Conservation (phyloP, 1,140 invertebrate genomes). For the Drosophila ercepeae region DNA sequence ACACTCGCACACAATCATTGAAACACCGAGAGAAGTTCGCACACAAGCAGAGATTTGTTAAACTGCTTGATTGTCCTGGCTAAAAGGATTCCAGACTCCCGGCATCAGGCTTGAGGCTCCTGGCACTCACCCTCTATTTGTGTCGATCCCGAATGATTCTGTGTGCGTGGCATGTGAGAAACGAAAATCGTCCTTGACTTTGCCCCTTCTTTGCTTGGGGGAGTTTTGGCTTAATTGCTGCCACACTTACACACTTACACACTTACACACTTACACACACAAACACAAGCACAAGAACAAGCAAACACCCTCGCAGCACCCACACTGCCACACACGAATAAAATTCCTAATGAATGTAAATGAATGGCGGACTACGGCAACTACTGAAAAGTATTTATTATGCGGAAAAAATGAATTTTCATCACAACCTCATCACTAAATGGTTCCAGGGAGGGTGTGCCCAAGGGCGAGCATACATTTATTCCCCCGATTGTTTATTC, state of each 20-base stretch:
- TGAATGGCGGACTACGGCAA: slow-evolving; percentile 64
- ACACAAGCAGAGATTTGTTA: slow-evolving; percentile 24
- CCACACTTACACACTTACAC: slow-evolving; percentile 18
- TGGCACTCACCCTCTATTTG: background rate
- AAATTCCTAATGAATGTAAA: slow-evolving; percentile 76
- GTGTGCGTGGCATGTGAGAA: slow-evolving; percentile 62
- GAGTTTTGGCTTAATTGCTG: slow-evolving; percentile 71
- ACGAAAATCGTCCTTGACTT: slow-evolving; percentile 78
- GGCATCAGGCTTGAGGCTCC: slow-evolving; percentile 15
- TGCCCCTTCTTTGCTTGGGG: slow-evolving; percentile 28
- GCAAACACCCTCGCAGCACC: no score
- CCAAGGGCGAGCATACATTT: slow-evolving; percentile 14
- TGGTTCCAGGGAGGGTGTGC: background rate
- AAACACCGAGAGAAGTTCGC: background rate
- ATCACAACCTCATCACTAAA: slow-evolving; percentile 44
- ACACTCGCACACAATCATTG: slow-evolving; percentile 1
- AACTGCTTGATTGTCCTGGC: slow-evolving; percentile 67
- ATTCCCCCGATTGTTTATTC: slow-evolving; percentile 32
- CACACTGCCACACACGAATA: slow-evolving; percentile 2
- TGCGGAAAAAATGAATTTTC: slow-evolving; percentile 54
- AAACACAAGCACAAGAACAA: no score
- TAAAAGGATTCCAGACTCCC: slow-evolving; percentile 15
- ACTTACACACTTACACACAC: slow-evolving; percentile 10
- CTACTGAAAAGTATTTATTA: slow-evolving; percentile 75
- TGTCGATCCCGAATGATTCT: slow-evolving; percentile 10